A percentile compares a stretch with the other conserved stretches of the same genome.
phyloP scores from a whole-genome alignment of 2,113 vertebrate genomes.

The Percina caprodes region DNA sequence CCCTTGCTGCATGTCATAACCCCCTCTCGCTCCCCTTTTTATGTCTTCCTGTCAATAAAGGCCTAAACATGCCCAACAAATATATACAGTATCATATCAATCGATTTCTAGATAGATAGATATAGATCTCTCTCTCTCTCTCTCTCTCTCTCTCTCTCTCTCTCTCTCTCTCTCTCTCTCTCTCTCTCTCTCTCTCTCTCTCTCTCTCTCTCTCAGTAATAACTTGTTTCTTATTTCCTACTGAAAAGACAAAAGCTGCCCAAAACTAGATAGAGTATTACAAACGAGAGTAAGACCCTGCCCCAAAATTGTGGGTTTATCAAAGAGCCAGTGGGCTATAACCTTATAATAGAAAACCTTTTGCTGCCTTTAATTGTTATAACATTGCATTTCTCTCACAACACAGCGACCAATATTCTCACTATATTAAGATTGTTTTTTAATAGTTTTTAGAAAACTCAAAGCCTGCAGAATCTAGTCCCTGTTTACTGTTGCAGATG shows the following conservation, averaged over 20 bases:
- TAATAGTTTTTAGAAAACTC: not conserved
- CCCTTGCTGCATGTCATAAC: no score
- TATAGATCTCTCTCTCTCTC: no score
- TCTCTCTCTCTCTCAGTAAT: no score
- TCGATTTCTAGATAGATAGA: no score
- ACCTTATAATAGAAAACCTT: constrained; percentile 19
- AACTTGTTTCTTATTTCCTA: not conserved
- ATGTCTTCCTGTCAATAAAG: no score
- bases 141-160: no score
- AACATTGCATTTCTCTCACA: constrained; percentile 13
- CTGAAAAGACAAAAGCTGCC: not conserved
- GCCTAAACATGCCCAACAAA: no score
- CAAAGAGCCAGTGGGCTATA: not conserved
- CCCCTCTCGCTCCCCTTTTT: no score
- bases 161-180: no score
- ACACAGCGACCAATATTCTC: not conserved
- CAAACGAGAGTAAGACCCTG: not conserved
- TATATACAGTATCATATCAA: no score
- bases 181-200: no score
- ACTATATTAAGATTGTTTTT: not conserved
- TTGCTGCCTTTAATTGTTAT: constrained; percentile 40
- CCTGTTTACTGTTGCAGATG: constrained; percentile 2
- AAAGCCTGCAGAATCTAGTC: constrained; percentile 1
- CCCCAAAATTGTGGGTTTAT: not conserved
- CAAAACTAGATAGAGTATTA: not conserved